Evolutionary conservation across 2,888 invertebrate species (phyloP).

Genomic region (Tiliacea citrago): DNA sequence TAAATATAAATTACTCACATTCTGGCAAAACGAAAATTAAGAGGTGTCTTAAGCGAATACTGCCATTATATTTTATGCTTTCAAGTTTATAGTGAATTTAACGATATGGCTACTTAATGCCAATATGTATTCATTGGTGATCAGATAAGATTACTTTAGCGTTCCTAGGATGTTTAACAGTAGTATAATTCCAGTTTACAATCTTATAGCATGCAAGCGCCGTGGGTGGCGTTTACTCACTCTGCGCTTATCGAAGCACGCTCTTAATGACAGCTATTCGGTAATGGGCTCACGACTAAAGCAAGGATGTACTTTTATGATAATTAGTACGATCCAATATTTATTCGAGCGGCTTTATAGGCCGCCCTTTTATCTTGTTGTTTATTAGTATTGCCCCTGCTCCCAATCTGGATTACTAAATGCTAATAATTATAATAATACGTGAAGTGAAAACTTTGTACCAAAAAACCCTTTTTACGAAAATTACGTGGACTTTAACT

Average conservation of each 20-base stretch:
- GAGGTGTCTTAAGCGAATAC: slow-evolving; percentile 41
- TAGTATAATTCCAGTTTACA: slow-evolving; percentile 80
- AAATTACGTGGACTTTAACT: too few species aligned
- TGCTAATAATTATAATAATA: slow-evolving; percentile 61
- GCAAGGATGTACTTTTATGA: slow-evolving; percentile 86
- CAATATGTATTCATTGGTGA: slow-evolving; percentile 80
- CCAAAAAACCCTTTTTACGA: too few species aligned
- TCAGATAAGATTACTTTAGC: slow-evolving; percentile 76
- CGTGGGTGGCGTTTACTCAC: slow-evolving; percentile 84
- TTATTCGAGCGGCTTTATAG: slow-evolving; percentile 83
- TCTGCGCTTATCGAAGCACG: slow-evolving; percentile 77
- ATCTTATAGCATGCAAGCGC: slow-evolving; percentile 72
- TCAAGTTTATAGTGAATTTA: slow-evolving; percentile 64
- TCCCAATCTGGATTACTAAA: slow-evolving; percentile 77
- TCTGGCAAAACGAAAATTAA: slow-evolving; percentile 46
- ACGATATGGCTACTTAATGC: slow-evolving; percentile 76
- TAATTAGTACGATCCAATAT: slow-evolving; percentile 88
- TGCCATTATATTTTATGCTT: slow-evolving; percentile 55
- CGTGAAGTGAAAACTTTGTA: too few species aligned
- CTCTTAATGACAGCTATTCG: slow-evolving; percentile 87
- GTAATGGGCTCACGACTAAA: slow-evolving; percentile 84
- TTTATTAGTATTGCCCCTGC: slow-evolving; percentile 84
- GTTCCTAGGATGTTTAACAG: slow-evolving; percentile 78
- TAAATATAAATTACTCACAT: slow-evolving; percentile 40
- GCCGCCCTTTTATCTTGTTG: slow-evolving; percentile 85